phyloP scores from a whole-genome alignment of 2,797 vertebrate genomes.

The Myripristis murdjan region DNA sequence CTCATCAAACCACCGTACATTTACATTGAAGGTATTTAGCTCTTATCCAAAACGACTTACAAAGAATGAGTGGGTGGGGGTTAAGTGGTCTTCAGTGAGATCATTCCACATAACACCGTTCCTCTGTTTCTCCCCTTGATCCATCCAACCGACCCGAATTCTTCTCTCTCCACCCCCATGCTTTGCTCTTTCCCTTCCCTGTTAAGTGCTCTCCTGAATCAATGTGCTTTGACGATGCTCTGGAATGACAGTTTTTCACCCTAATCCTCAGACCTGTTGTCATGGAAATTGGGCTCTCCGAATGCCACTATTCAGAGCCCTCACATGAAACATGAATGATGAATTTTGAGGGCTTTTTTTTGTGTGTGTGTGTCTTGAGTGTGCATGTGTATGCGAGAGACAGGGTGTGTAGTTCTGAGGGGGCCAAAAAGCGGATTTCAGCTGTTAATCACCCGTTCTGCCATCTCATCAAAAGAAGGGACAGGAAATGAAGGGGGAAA shows the following conservation, averaged over 20 bases:
- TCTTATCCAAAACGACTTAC: slow-evolving; percentile 22
- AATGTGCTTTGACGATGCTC: slow-evolving; percentile 80
- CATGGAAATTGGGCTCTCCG: slow-evolving; percentile 84
- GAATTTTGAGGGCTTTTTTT: slow-evolving; percentile 55
- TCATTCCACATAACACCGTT: slow-evolving; percentile 30
- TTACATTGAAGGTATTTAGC: slow-evolving; percentile 19
- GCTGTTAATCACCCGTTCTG: slow-evolving; percentile 61
- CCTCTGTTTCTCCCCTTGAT: slow-evolving; percentile 36
- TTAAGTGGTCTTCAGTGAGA: slow-evolving; percentile 37
- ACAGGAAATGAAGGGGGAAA: slow-evolving; percentile 9
- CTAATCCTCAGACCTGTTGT: slow-evolving; percentile 85
- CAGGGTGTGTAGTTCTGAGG: slow-evolving; percentile 4
- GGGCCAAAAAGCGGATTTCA: slow-evolving; percentile 45
- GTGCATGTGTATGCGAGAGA: slow-evolving; percentile 25
- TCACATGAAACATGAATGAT: slow-evolving; percentile 76
- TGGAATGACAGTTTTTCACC: slow-evolving; percentile 71
- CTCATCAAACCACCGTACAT: not conserved
- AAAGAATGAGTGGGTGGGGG: slow-evolving; percentile 18
- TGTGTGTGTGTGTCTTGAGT: slow-evolving; percentile 3
- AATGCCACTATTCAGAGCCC: slow-evolving; percentile 66
- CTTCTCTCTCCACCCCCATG: slow-evolving; percentile 37
- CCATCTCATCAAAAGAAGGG: slow-evolving; percentile 57
- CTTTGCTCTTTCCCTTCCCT: slow-evolving; percentile 45
- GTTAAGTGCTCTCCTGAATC: slow-evolving; percentile 74
- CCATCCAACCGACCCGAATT: slow-evolving; percentile 44